Conservation (phyloP, 53 echinoderm and acorn worm genomes). For the Glandiceps talaboti region DNA sequence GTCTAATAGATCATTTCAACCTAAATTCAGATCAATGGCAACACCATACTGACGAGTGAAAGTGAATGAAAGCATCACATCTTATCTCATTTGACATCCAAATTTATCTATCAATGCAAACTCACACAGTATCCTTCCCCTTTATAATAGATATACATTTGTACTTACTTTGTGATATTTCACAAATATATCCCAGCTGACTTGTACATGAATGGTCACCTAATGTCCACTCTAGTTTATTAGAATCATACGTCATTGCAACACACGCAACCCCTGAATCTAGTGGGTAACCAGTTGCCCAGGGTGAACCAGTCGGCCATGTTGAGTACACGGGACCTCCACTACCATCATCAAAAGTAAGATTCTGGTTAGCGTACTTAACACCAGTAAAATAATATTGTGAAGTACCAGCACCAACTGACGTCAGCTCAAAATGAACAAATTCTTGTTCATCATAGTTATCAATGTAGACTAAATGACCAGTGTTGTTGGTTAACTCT, state of each 20-base stretch:
- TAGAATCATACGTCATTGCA: constrained; percentile 30
- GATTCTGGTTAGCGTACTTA: constrained; percentile 22
- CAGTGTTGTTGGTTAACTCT: constrained; percentile 30
- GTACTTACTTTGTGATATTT: constrained; percentile 61
- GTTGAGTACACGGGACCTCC: constrained; percentile 12
- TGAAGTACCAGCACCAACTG: not conserved
- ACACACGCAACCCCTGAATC: constrained; percentile 26
- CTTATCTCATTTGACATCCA: too few relatives aligned
- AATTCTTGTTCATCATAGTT: constrained; percentile 46
- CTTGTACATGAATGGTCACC: constrained; percentile 22
- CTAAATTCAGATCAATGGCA: too few relatives aligned
- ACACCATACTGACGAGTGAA: too few relatives aligned
- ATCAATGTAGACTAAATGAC: constrained; percentile 40
- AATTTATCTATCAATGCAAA: too few relatives aligned
- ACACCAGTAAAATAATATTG: constrained; percentile 19
- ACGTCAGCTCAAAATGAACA: not conserved
- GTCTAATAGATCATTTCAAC: too few relatives aligned
- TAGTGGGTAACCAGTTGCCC: constrained; percentile 40
- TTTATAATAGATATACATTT: too few relatives aligned
- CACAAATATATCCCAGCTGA: constrained; percentile 35
- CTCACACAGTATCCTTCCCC: too few relatives aligned
- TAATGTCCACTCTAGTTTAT: constrained; percentile 43
- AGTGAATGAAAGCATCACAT: too few relatives aligned
- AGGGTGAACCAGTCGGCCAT: constrained; percentile 35
- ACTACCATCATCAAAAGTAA: constrained; percentile 26